These are phyloP conservation scores for Gonioctena quinquepunctata DNA, from an alignment of 1,140 invertebrate genomes.

Conservation along the genomic window DNA sequence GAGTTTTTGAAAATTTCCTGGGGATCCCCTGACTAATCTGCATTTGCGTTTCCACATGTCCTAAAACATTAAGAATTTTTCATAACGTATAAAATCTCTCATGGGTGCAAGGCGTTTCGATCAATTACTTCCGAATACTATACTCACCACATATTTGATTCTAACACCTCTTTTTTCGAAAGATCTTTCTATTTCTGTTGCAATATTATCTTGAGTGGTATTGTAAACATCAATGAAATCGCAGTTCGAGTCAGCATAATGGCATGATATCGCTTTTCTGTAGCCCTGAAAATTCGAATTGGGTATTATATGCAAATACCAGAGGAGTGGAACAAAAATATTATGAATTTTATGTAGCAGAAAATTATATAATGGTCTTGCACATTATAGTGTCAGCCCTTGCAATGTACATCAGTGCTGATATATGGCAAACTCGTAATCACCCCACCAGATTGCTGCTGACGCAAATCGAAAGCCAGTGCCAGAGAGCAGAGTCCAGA, in stretches of 20 bases:
- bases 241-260: slow-evolving; percentile 77
- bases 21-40: slow-evolving; percentile 37
- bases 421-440: too few relatives aligned
- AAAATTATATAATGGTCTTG: background rate
- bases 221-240: slow-evolving; percentile 75
- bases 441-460: too few relatives aligned
- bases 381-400: background rate
- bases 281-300: slow-evolving; percentile 65
- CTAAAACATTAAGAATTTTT: slow-evolving; percentile 26
- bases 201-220: slow-evolving; percentile 71
- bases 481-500: too few relatives aligned
- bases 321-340: too few relatives aligned
- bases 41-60: slow-evolving; percentile 46
- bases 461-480: too few relatives aligned
- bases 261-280: slow-evolving; percentile 79
- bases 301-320: background rate
- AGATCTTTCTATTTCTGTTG: slow-evolving; percentile 64
- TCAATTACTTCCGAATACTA: background rate
- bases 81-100: background rate
- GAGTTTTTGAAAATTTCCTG: slow-evolving; percentile 40
- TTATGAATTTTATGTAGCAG: background rate
- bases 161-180: slow-evolving; percentile 4
- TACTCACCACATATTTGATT: background rate
- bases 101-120: background rate
- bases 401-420: too few relatives aligned